phyloP scores from a whole-genome alignment of 2,888 invertebrate species.

The Eupithecia abbreviata region DNA sequence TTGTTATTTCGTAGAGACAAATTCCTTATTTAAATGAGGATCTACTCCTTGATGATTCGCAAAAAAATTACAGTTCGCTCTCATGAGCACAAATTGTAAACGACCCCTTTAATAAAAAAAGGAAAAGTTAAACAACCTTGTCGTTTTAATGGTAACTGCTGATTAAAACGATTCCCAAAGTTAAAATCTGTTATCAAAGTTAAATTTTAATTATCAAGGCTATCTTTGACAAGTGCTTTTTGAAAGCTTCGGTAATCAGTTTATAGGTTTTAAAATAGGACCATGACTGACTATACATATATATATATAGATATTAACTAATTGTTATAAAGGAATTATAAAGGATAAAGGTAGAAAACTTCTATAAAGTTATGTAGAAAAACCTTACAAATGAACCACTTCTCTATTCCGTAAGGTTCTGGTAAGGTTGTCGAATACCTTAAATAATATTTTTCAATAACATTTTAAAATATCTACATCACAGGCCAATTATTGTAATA shows the following conservation, averaged over 20 bases:
- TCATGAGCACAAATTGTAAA: slow-evolving; percentile 2
- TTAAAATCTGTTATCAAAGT: slow-evolving; percentile 14
- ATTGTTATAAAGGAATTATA: no score
- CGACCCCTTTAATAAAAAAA: not conserved
- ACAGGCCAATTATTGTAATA: not conserved
- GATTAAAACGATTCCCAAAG: slow-evolving; percentile 14
- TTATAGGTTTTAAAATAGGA: not conserved
- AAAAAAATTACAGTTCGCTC: not conserved
- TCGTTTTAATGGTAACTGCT: slow-evolving; percentile 16
- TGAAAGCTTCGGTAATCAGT: not conserved
- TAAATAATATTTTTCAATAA: no score
- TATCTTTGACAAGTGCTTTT: slow-evolving; percentile 14
- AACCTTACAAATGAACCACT: not conserved
- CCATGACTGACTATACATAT: no score
- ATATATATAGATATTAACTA: no score
- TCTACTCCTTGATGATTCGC: not conserved
- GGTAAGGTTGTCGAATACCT: no score
- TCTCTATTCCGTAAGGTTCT: no score
- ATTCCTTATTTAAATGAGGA: not conserved
- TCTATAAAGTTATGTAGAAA: no score
- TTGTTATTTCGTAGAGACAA: not conserved
- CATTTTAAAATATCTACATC: no score
- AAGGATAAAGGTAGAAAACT: no score
- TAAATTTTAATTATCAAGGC: slow-evolving; percentile 17
- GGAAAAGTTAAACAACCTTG: slow-evolving; percentile 17